These are phyloP conservation scores for Potorous gilbertii DNA, from an alignment of 2,797 vertebrate genomes.

Conservation along the genomic window DNA sequence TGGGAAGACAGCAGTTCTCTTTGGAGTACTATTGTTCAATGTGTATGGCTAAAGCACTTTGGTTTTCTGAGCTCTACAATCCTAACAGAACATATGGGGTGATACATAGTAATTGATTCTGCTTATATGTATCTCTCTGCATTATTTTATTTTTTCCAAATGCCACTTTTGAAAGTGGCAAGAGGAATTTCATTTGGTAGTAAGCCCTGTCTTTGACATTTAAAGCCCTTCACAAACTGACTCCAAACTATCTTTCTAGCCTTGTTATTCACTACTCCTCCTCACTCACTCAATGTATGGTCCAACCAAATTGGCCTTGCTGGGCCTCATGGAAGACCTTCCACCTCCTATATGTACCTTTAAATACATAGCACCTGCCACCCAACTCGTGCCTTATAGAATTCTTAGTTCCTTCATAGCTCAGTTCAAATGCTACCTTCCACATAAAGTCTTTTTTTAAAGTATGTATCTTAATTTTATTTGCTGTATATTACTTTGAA, in stretches of 20 bases:
- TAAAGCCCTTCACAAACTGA: background rate
- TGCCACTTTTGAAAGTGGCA: background rate
- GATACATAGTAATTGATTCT: background rate
- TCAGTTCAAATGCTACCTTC: background rate
- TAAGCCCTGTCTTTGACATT: background rate
- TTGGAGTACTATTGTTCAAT: background rate
- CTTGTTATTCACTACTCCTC: background rate
- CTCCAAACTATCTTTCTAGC: background rate
- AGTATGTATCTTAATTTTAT: slow-evolving; percentile 48
- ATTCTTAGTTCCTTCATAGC: background rate
- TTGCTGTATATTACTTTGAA: background rate
- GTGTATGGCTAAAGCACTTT: background rate
- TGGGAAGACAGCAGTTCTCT: background rate
- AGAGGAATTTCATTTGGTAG: background rate
- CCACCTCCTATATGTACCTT: background rate
- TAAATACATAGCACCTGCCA: background rate
- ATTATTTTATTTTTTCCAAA: background rate
- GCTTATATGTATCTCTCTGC: background rate
- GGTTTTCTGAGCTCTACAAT: background rate
- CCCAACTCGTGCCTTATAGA: background rate
- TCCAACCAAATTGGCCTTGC: background rate
- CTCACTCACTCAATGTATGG: background rate
- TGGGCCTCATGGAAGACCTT: background rate
- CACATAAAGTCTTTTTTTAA: background rate
- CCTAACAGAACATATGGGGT: background rate